phyloP scores from a whole-genome alignment of 2,888 invertebrate species.

The Perizoma affinitatum region DNA sequence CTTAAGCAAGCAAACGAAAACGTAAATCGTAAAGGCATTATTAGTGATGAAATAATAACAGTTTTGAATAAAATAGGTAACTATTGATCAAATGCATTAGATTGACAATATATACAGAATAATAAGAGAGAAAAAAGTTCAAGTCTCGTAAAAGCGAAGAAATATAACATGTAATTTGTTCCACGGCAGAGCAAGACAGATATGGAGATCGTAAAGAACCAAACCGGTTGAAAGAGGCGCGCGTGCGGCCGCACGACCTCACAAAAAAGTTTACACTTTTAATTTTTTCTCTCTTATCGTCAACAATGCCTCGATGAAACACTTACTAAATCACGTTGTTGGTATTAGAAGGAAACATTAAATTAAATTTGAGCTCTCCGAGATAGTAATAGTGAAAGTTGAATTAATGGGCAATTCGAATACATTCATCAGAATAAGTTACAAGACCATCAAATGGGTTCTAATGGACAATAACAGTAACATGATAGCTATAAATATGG shows the following conservation, averaged over 20 bases:
- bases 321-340: constrained; percentile 73
- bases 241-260: constrained; percentile 82
- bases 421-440: constrained; percentile 38
- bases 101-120: constrained; percentile 65
- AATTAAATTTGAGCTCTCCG: constrained; percentile 60
- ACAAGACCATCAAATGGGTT: constrained; percentile 40
- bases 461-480: constrained; percentile 39
- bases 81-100: constrained; percentile 66
- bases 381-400: constrained; percentile 48
- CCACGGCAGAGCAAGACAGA: constrained; percentile 79
- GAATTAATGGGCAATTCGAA: constrained; percentile 41
- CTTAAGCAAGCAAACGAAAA: constrained; percentile 57
- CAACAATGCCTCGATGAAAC: constrained; percentile 72
- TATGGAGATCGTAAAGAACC: constrained; percentile 81
- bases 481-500: constrained; percentile 37
- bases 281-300: constrained; percentile 74
- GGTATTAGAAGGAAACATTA: constrained; percentile 67
- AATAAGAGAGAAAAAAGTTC: constrained; percentile 65
- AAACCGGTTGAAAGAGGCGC: constrained; percentile 76
- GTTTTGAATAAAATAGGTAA: constrained; percentile 63
- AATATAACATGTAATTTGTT: constrained; percentile 83
- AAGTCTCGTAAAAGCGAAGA: constrained; percentile 81
- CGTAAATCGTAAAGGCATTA: constrained; percentile 56
- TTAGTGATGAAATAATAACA: constrained; percentile 56
- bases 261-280: constrained; percentile 82